Conservation (phyloP, 2,113 vertebrate genomes). For the Megalops atlanticus region DNA sequence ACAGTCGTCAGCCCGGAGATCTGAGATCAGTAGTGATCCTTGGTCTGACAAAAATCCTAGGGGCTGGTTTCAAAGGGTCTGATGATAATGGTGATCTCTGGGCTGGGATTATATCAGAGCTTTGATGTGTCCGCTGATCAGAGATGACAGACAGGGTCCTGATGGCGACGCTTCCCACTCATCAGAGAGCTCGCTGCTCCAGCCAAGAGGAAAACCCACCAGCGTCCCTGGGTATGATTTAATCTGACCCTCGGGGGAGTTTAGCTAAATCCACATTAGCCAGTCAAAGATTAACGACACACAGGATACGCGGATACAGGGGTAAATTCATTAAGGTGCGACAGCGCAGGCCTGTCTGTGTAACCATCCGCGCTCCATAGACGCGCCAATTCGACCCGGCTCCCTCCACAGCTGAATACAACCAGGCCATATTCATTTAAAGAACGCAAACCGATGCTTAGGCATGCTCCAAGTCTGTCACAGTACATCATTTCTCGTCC, state of each 20-base stretch:
- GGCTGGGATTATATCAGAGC: constrained; percentile 63
- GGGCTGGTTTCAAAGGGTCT: constrained; percentile 50
- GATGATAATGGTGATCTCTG: constrained; percentile 60
- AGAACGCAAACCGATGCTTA: constrained; percentile 32
- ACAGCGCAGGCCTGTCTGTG: background rate
- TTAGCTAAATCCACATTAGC: constrained; percentile 61
- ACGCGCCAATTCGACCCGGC: constrained; percentile 9
- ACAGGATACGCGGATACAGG: constrained; percentile 33
- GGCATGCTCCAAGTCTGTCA: constrained; percentile 31
- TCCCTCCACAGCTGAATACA: constrained; percentile 24
- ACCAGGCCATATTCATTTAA: constrained; percentile 47
- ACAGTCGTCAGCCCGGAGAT: constrained; percentile 39
- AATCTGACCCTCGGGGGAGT: constrained; percentile 61
- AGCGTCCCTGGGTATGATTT: constrained; percentile 57
- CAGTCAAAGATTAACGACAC: constrained; percentile 52
- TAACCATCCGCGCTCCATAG: too few relatives aligned
- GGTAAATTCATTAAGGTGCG: constrained; percentile 49
- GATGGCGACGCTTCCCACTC: constrained; percentile 35
- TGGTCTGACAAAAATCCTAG: background rate
- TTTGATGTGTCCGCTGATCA: constrained; percentile 67
- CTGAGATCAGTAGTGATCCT: constrained; percentile 42
- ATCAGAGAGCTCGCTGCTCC: constrained; percentile 34
- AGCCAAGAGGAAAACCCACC: constrained; percentile 40
- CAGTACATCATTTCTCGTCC: constrained; percentile 31
- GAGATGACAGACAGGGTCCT: constrained; percentile 60